Base-by-base conservation (phyloP, 1,140 invertebrate species). In the Theocolax elegans region DNA sequence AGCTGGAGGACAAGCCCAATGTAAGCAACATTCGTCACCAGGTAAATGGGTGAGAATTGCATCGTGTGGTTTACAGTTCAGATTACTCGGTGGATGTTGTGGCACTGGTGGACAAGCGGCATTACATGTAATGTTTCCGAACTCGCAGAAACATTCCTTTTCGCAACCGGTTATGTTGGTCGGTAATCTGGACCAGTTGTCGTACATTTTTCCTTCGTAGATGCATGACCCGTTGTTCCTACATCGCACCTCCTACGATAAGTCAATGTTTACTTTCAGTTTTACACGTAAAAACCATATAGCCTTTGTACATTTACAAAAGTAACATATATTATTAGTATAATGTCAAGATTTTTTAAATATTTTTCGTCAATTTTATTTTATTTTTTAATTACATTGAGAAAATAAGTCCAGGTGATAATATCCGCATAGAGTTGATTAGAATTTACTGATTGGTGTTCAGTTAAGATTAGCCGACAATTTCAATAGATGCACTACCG, bases 71-170 rank as follows among this genome's bases (percentile, higher is more conserved):
- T 90, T 88, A 81, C 95, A 97, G 1, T 88, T 88, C 49, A 97
- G 78, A 27, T 88, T 89, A 7, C 89, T 77, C 0, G 95, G 94
- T 2, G 95, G 94, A 31, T 89, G 73, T 1, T 92, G 89, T 8
- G 92, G 82, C 0, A 96, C 88, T 0, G 91, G 90, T 2, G 91
- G 89, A 86, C 95, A 97, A 17, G 90, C 88, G 3, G 90, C 88
- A 69, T 93, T 90, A 77, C 95, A 97, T 51, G 94, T 92, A 6
- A 97, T 87, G 72, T 93, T 93, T 25, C 95, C 94, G 80, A 92
- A 91, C 79, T 95, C 92, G 76, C 95, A 97, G 80, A 90, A 94
- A 82, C 95, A 97, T 75, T 91, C 87, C 69, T 93, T 90, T 60
- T 95, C 93, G 79, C 95, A 97, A 53, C 94, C 93, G 54, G 89